phyloP scores from a whole-genome alignment of 2,888 invertebrate genomes.

The Tenthredo distinguenda region DNA sequence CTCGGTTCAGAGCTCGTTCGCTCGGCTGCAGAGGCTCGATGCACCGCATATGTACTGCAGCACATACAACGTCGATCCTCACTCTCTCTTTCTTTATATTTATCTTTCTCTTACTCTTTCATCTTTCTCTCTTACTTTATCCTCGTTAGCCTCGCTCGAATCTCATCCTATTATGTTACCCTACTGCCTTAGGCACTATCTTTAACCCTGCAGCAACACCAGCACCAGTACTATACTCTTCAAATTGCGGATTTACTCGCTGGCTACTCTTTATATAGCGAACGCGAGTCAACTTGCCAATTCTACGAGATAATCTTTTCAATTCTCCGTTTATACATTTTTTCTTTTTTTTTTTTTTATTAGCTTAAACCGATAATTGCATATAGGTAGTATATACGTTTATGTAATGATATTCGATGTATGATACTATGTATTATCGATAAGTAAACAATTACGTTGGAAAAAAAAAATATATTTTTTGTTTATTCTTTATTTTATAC shows the following conservation, averaged over 20 bases:
- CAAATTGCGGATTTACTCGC: background rate
- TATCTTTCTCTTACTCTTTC: slow-evolving; percentile 50
- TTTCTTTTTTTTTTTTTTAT: too few relatives aligned
- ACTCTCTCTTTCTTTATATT: slow-evolving; percentile 52
- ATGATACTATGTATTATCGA: too few relatives aligned
- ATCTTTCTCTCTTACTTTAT: slow-evolving; percentile 54
- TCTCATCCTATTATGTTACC: slow-evolving; percentile 68
- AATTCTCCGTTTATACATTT: background rate
- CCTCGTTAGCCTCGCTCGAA: slow-evolving; percentile 26
- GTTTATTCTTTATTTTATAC: too few relatives aligned
- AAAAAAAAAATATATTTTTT: too few relatives aligned
- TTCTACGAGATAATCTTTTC: background rate
- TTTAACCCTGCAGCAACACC: slow-evolving; percentile 63
- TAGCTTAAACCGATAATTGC: too few relatives aligned
- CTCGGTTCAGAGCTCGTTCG: slow-evolving; percentile 40
- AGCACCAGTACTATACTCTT: background rate
- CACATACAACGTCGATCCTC: slow-evolving; percentile 39
- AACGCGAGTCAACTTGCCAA: too few relatives aligned
- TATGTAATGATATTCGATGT: too few relatives aligned
- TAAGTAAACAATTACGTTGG: too few relatives aligned
- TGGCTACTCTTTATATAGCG: background rate
- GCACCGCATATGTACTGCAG: slow-evolving; percentile 42
- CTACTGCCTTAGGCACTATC: slow-evolving; percentile 69
- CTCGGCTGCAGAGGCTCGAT: slow-evolving; percentile 39
- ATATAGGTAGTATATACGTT: too few relatives aligned